A percentile compares a stretch with the other conserved stretches of the same genome.
phyloP scores from a whole-genome alignment of 2,888 invertebrate species.

The Thecocarcelia acutangulata region DNA sequence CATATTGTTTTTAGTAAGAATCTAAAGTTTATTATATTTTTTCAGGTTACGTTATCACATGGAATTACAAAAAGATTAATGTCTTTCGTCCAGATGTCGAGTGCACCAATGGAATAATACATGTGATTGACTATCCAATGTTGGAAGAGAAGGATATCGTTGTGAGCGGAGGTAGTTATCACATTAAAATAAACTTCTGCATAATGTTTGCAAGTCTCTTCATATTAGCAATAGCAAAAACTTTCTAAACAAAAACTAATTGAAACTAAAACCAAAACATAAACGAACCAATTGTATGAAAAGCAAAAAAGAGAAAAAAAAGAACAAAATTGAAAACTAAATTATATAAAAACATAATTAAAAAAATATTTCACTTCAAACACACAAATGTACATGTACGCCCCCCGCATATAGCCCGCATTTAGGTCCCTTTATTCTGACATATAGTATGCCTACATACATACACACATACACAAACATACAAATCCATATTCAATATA shows the following conservation, averaged over 20 bases:
- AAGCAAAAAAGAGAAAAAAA: slow-evolving; percentile 66
- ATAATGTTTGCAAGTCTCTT: slow-evolving; percentile 81
- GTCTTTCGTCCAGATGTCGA: slow-evolving; percentile 95
- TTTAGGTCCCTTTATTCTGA: background rate
- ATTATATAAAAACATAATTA: slow-evolving; percentile 52
- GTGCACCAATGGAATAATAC: slow-evolving; percentile 97
- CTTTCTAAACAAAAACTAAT: slow-evolving; percentile 76
- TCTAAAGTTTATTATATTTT: slow-evolving; percentile 66
- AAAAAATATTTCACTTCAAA: slow-evolving; percentile 61
- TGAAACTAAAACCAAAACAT: slow-evolving; percentile 52
- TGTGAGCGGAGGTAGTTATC: slow-evolving; percentile 81
- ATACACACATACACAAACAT: slow-evolving; percentile 23
- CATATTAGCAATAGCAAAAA: slow-evolving; percentile 80
- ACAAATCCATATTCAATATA: slow-evolving; percentile 21
- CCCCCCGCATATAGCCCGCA: background rate
- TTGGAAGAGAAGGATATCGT: slow-evolving; percentile 91
- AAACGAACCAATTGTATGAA: slow-evolving; percentile 69
- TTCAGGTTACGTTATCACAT: slow-evolving; percentile 91
- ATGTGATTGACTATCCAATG: slow-evolving; percentile 94
- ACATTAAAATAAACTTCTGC: slow-evolving; percentile 79
- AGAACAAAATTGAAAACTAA: slow-evolving; percentile 44
- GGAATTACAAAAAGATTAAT: slow-evolving; percentile 91
- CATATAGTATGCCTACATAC: slow-evolving; percentile 1
- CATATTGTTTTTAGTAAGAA: background rate
- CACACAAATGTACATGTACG: background rate